Percentiles rank a stretch among this genome's conserved stretches.
Evolutionary conservation across 2,888 invertebrate species (phyloP).

Genomic region (Platycheirus albimanus): DNA sequence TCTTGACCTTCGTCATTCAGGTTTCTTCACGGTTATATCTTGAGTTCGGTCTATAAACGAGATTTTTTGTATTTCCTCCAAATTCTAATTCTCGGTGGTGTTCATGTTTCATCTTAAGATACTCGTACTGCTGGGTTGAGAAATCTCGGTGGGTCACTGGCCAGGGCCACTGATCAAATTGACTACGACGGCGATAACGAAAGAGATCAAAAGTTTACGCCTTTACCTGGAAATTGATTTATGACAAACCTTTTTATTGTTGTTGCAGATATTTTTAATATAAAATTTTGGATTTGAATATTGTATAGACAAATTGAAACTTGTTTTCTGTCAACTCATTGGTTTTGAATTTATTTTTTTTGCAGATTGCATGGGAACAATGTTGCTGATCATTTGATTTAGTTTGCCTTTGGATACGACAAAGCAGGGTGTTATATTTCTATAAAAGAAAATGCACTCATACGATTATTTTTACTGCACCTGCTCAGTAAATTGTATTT

Average conservation of each 20-base stretch:
- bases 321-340: slow-evolving; percentile 43
- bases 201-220: slow-evolving; percentile 84
- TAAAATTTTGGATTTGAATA: slow-evolving; percentile 21
- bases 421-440: slow-evolving; percentile 21
- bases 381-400: slow-evolving; percentile 7
- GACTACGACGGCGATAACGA: slow-evolving; percentile 83
- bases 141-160: slow-evolving; percentile 54
- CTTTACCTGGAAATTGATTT: slow-evolving; percentile 64
- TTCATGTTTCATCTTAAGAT: slow-evolving; percentile 43
- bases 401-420: slow-evolving; percentile 18
- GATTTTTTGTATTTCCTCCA: slow-evolving; percentile 5
- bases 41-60: slow-evolving; percentile 12
- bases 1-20: slow-evolving; percentile 70
- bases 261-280: slow-evolving; percentile 42
- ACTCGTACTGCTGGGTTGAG: too few relatives aligned
- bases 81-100: slow-evolving; percentile 30
- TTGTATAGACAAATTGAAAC: slow-evolving; percentile 51
- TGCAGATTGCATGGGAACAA: slow-evolving; percentile 1
- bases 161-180: slow-evolving; percentile 79
- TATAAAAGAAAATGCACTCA: neutral
- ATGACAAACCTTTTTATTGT: slow-evolving; percentile 39
- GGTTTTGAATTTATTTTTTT: slow-evolving; percentile 3
- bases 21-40: slow-evolving; percentile 39
- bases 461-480: neutral
- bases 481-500: neutral